A percentile compares a stretch with the other conserved stretches of the same genome.
phyloP scores from a whole-genome alignment of 2,888 invertebrate species.

The Phytoseiulus persimilis region DNA sequence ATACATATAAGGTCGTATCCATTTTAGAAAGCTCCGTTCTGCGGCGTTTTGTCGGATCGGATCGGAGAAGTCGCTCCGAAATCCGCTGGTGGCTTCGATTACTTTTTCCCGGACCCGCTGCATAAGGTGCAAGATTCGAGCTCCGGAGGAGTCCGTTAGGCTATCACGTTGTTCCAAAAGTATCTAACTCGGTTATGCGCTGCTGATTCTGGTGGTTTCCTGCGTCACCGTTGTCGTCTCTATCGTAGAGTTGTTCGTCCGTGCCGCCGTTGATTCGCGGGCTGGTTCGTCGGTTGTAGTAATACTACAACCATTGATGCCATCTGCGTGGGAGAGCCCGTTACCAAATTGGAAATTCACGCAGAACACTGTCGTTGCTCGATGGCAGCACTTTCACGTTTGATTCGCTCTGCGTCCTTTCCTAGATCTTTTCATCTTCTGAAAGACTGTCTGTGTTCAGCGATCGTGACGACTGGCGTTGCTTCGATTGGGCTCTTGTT shows the following conservation, averaged over 20 bases:
- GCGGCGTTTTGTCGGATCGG: not conserved
- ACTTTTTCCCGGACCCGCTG: not conserved
- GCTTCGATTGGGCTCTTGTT: not conserved
- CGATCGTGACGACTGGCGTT: not conserved
- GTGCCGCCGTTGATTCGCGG: not conserved
- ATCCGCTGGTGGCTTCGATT: not conserved
- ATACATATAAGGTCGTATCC: not conserved
- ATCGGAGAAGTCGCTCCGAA: too few relatives aligned
- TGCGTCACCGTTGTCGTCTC: not conserved
- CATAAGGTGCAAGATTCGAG: not conserved
- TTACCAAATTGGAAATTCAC: conserved; percentile 5
- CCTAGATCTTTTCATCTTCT: not conserved
- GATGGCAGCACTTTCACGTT: not conserved
- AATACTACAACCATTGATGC: not conserved
- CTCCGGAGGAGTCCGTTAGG: not conserved
- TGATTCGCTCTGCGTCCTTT: not conserved
- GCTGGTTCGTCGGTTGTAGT: not conserved
- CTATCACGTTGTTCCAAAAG: not conserved
- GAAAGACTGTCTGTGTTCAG: not conserved
- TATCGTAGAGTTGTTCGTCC: not conserved
- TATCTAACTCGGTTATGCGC: not conserved
- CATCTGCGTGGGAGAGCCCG: not conserved
- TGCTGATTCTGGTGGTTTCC: not conserved
- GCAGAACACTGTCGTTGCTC: not conserved
- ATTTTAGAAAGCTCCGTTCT: not conserved